Base-by-base conservation (phyloP, 2,113 vertebrate species). In the Shinisaurus crocodilurus region DNA sequence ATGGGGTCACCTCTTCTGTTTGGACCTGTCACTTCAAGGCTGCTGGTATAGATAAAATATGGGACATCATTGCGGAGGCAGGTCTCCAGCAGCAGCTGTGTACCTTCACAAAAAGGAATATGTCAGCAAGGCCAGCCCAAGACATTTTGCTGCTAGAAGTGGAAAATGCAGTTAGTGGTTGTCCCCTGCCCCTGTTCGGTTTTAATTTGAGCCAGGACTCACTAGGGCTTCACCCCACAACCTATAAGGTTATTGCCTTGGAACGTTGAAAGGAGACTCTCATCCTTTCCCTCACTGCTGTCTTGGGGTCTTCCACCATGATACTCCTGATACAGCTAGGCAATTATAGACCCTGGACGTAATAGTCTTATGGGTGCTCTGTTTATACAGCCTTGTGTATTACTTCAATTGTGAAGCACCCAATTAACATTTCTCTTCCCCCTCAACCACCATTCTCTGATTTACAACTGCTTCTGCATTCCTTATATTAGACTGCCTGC, bases 1-100 rank as follows among this genome's bases (percentile, higher is more conserved):
- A 99, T 60, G 0, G 98, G 96, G 8, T 99, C 98, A 0, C 97
- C 98, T 45, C 40, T 97, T 45, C 94, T 89, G 95, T 99, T 99
- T 50, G 99, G 99, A 18, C 98, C 98, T 0, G 97, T 96, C 90
- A 99, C 98, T 88, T 99, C 98, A 15, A 99, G 72, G 88, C 96
- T 96, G 75, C 99, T 99, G 91, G 99, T 99, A 69, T 98, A 98
- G 92, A 99, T 97, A 94, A 99, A 98, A 92, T 96, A 95, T 3
- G 88, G 92, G 65, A 99, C 97, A 0, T 96, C 98, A 57, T 97
- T 98, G 85, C 94, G 96, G 65, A 98, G 63, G 63, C 98, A 98
- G 0, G 97, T 96, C 76, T 99, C 98, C 94, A 99, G 92, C 20
- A 99, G 96, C 1, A 97, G 92, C 95, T 98, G 97, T 1, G 98